phyloP scores from a whole-genome alignment of 2,797 vertebrate genomes.

The Phylloscopus collybita region DNA sequence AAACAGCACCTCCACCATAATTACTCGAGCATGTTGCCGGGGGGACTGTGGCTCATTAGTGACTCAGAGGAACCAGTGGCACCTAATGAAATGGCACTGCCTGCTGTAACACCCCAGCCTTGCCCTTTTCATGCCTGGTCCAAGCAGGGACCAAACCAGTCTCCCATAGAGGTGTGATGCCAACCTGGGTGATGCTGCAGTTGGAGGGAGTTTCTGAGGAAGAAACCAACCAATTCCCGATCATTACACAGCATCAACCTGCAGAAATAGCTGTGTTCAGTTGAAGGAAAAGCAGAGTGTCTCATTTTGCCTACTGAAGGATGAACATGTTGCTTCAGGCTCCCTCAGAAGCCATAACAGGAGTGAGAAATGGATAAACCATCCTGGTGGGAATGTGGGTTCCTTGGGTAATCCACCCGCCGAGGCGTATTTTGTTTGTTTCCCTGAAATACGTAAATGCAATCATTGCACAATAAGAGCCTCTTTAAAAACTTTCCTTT shows the following conservation, averaged over 20 bases:
- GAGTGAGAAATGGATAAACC: neutral
- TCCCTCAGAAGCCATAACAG: neutral
- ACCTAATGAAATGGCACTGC: conserved; percentile 40
- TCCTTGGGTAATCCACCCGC: neutral
- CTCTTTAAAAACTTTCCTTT: conserved; percentile 33
- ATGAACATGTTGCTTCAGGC: neutral
- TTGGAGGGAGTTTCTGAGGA: neutral
- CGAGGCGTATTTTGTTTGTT: neutral
- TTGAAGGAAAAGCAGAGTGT: neutral
- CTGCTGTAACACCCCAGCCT: neutral
- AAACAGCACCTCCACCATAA: conserved; percentile 53
- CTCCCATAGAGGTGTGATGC: neutral
- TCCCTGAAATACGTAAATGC: conserved; percentile 45
- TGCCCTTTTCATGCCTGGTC: conserved; percentile 19
- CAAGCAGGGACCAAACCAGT: neutral
- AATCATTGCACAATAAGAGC: conserved; percentile 51
- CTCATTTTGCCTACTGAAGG: neutral
- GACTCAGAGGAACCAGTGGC: conserved; percentile 48
- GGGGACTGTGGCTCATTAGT: conserved; percentile 36
- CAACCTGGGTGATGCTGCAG: neutral
- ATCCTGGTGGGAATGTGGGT: neutral
- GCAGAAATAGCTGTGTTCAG: neutral
- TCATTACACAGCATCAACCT: fast-evolving
- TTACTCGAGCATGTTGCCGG: conserved; percentile 31
- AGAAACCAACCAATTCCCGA: neutral